A percentile compares a stretch with the other conserved stretches of the same genome.
Evolutionary conservation across 2,113 vertebrate genomes (phyloP).

Genomic region (Cryptomyrus ogoouensis): DNA sequence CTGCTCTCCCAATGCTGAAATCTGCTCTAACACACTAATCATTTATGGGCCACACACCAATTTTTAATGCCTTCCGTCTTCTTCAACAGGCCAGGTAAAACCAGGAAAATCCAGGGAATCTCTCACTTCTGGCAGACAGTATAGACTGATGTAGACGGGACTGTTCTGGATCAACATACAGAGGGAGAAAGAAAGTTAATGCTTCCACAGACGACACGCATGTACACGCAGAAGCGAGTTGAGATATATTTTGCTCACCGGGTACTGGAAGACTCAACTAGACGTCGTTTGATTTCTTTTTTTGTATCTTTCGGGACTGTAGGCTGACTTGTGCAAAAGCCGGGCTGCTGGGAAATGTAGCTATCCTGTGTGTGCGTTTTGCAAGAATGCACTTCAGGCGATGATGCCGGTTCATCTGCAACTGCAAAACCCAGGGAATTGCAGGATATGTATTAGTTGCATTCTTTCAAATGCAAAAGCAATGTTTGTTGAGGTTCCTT

Average conservation of each 20-base stretch:
- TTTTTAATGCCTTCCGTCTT: conserved; percentile 43
- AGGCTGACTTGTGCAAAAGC: conserved; percentile 19
- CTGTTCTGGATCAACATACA: conserved; percentile 25
- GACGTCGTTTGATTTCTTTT: conserved; percentile 10
- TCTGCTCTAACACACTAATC: conserved; percentile 44
- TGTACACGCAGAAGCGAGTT: conserved; percentile 17
- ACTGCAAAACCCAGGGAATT: conserved; percentile 11
- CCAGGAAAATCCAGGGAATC: conserved; percentile 44
- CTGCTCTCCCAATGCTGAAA: conserved; percentile 29
- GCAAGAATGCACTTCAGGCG: conserved; percentile 13
- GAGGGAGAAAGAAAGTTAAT: conserved; percentile 1
- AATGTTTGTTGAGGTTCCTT: conserved; percentile 19
- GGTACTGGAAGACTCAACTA: conserved; percentile 23
- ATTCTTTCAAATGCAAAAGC: conserved; percentile 17
- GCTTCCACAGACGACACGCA: not conserved
- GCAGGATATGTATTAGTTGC: conserved; percentile 20
- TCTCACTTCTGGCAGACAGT: conserved; percentile 38
- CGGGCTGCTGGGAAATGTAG: conserved; percentile 17
- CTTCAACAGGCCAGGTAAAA: conserved; percentile 48
- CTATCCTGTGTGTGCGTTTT: conserved; percentile 9
- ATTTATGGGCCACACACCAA: conserved; percentile 42
- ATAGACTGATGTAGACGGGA: conserved; percentile 36
- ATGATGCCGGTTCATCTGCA: not conserved
- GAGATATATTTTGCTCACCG: conserved; percentile 11
- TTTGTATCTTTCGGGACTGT: conserved; percentile 18